Base-by-base conservation (phyloP, 2,113 vertebrate species). In the Gambusia holbrooki region DNA sequence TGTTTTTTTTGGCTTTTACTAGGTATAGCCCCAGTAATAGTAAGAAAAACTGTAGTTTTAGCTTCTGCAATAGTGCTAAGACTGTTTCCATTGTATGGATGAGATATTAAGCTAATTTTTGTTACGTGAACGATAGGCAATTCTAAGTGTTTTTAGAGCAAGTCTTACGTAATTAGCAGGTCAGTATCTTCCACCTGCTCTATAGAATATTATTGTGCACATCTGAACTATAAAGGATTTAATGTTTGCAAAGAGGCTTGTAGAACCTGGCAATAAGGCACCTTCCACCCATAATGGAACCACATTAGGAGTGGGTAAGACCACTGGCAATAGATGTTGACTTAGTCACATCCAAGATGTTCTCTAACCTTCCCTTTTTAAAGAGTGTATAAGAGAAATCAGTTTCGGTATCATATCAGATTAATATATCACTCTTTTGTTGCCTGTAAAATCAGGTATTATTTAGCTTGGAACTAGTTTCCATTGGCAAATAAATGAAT, bases 231-330 rank as follows among this genome's bases (percentile, higher is more conserved):
- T 62, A 63, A 81, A 84, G 89, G 85, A 84, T 84, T 84, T 85
- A 85, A 89, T 90, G 87, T 90, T 84, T 91, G 85, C 70, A 77
- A 79, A 71, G 71, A 69, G 75, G 80, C 87, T 78, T 33, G 40
- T 45, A 73, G 83, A 81, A 85, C 87, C 80, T 86, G 54, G 54
- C 17, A 22, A 77, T 68, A 74, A 48, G 15, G 45, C 42, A 48
- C 4, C 5, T 17, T 48, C 45, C 15, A 48, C 45, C 14, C 45
- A 4, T 19, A 5, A 48, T 48, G 14, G 14, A 15, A 15, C 42
- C 42, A 5, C 42, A 15, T 14, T 45, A 15, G 1, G 14, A 45
- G 14, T 5, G 12, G 42, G 3, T 14, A 15, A 15, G 4, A 45
- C 3, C 12, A 15, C 42, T 15, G 12, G 15, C 5, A 48, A 48